Evolutionary conservation across 2,113 vertebrate genomes (phyloP).

Genomic region (Sclerurus mexicanus): DNA sequence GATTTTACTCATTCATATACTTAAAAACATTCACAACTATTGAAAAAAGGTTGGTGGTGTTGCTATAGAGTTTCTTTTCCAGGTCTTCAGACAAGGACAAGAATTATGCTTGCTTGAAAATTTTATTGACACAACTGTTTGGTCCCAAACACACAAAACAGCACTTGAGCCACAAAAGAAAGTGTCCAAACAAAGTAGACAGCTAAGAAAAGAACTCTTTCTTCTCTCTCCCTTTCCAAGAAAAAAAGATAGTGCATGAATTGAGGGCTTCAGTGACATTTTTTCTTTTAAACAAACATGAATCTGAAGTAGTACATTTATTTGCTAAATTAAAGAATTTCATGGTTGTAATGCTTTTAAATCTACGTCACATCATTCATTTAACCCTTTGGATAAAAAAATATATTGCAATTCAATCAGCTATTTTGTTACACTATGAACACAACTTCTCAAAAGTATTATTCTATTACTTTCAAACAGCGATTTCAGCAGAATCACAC

Average conservation of each 20-base stretch:
- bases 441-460: slow-evolving; percentile 40
- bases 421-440: slow-evolving; percentile 53
- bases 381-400: slow-evolving; percentile 75
- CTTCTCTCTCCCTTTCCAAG: slow-evolving; percentile 44
- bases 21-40: neutral
- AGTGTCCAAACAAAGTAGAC: slow-evolving; percentile 76
- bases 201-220: slow-evolving; percentile 62
- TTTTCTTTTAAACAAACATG: slow-evolving; percentile 49
- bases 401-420: slow-evolving; percentile 62
- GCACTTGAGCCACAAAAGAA: slow-evolving; percentile 78
- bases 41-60: neutral
- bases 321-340: slow-evolving; percentile 69
- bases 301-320: slow-evolving; percentile 58
- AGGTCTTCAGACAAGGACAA: slow-evolving; percentile 13
- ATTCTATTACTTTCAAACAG: slow-evolving; percentile 51
- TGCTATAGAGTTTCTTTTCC: neutral
- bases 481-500: slow-evolving; percentile 41
- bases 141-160: slow-evolving; percentile 89
- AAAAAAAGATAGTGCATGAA: slow-evolving; percentile 63
- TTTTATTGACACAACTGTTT: slow-evolving; percentile 94
- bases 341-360: slow-evolving; percentile 61
- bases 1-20: neutral
- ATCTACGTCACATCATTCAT: slow-evolving; percentile 72
- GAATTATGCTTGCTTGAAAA: slow-evolving; percentile 87
- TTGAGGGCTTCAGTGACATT: slow-evolving; percentile 61